phyloP scores from a whole-genome alignment of 2,888 invertebrate species.

The Eupithecia vulgata region DNA sequence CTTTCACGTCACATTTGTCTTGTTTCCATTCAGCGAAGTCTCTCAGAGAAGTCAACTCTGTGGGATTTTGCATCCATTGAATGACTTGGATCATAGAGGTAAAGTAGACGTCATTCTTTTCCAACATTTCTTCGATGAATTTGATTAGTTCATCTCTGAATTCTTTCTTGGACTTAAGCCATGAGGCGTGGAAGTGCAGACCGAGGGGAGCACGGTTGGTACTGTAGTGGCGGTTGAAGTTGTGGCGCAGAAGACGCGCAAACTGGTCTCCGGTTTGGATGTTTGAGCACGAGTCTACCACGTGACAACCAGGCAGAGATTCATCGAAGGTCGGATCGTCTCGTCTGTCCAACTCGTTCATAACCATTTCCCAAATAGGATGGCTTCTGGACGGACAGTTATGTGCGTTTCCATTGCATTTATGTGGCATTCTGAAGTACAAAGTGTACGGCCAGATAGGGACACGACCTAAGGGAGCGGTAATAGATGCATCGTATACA shows the following conservation, averaged over 20 bases:
- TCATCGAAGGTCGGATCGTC: slow-evolving; percentile 97
- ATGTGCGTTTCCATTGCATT: slow-evolving; percentile 96
- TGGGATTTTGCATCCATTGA: slow-evolving; percentile 98
- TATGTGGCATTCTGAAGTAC: slow-evolving; percentile 98
- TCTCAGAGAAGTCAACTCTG: slow-evolving; percentile 92
- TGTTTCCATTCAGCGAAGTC: slow-evolving; percentile 97
- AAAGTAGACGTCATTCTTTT: slow-evolving; percentile 95
- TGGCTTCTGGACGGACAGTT: slow-evolving; percentile 96
- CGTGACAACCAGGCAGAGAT: slow-evolving; percentile 96
- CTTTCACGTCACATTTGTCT: slow-evolving; percentile 96
- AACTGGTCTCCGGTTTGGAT: slow-evolving; percentile 96
- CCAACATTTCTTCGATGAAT: slow-evolving; percentile 96
- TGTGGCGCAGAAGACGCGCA: slow-evolving; percentile 94
- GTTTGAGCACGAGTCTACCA: slow-evolving; percentile 97
- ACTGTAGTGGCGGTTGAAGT: slow-evolving; percentile 96
- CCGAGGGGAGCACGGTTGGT: slow-evolving; percentile 97
- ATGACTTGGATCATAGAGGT: slow-evolving; percentile 95
- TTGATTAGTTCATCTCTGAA: slow-evolving; percentile 95
- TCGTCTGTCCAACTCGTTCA: slow-evolving; percentile 96
- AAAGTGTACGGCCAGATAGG: slow-evolving; percentile 99
- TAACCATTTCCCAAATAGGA: slow-evolving; percentile 98
- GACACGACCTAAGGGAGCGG: slow-evolving; percentile 93
- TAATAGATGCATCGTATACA: slow-evolving; percentile 97
- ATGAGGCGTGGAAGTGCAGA: slow-evolving; percentile 96
- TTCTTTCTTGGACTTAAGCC: slow-evolving; percentile 97